Evolutionary conservation across 2,888 invertebrate species (phyloP).

Genomic region (Epiblema foenella): DNA sequence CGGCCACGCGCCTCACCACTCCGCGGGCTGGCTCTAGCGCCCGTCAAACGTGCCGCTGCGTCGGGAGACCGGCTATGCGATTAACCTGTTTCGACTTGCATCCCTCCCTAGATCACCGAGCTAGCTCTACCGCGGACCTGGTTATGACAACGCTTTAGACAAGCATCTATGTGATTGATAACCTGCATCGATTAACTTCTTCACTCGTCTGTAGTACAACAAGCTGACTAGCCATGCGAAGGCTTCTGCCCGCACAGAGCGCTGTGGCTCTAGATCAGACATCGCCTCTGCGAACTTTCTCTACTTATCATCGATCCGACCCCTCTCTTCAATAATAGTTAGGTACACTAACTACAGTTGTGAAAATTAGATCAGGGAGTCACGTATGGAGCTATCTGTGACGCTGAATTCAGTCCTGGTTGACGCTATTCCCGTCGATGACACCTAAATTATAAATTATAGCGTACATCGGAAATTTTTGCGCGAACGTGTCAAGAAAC

Average conservation of each 20-base stretch:
- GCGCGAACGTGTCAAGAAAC: neutral
- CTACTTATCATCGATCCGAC: neutral
- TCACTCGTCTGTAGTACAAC: neutral
- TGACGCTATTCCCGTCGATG: too few relatives aligned
- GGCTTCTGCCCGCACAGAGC: neutral
- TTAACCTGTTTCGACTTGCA: too few relatives aligned
- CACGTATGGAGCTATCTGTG: neutral
- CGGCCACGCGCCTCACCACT: slow-evolving; percentile 87
- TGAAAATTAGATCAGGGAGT: neutral
- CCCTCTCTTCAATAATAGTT: neutral
- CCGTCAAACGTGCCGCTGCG: neutral
- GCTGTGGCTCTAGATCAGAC: neutral
- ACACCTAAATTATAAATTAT: too few relatives aligned
- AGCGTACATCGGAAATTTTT: too few relatives aligned
- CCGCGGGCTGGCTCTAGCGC: slow-evolving; percentile 87
- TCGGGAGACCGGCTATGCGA: too few relatives aligned
- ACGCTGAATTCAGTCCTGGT: neutral
- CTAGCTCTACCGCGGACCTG: too few relatives aligned
- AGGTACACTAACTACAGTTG: neutral
- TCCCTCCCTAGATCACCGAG: too few relatives aligned
- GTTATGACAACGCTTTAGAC: too few relatives aligned
- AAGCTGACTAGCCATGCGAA: neutral
- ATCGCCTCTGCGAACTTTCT: too few relatives aligned
- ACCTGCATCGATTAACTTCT: neutral
- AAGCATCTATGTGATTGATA: too few relatives aligned